A percentile compares a stretch with the other conserved stretches of the same genome.
phyloP scores from a whole-genome alignment of 2,797 vertebrate genomes.

The Buphagus erythrorhynchus region DNA sequence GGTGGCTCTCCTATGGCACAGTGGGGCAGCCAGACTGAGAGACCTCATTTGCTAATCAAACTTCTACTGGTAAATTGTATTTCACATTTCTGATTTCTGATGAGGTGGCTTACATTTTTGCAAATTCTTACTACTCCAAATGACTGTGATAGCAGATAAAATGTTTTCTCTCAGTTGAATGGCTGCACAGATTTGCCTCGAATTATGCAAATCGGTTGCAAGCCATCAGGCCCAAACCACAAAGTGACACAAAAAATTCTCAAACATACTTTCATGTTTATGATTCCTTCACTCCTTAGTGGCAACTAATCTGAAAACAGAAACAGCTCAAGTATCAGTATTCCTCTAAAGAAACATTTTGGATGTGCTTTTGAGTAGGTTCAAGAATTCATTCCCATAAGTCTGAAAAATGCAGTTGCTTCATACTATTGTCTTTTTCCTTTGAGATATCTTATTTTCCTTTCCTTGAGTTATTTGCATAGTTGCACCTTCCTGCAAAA shows the following conservation, averaged over 20 bases:
- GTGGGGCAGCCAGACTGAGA: rapidly evolving
- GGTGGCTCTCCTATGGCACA: rapidly evolving
- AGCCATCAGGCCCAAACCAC: neutral
- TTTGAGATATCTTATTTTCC: neutral
- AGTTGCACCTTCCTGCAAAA: neutral
- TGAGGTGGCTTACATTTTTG: neutral
- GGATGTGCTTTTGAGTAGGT: neutral
- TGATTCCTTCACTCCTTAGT: neutral
- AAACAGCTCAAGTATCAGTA: neutral
- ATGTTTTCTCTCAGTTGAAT: neutral
- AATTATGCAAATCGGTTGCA: neutral
- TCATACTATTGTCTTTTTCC: neutral
- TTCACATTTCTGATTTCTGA: neutral
- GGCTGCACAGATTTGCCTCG: rapidly evolving
- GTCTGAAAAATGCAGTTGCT: neutral
- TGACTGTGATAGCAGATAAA: neutral
- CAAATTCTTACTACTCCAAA: neutral
- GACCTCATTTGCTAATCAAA: neutral
- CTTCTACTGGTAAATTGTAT: neutral
- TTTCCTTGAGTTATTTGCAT: neutral
- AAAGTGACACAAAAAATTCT: neutral
- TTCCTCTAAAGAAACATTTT: neutral
- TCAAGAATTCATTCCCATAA: neutral
- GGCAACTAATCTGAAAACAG: neutral
- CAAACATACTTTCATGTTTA: neutral